Evolutionary conservation across 2,113 vertebrate species (phyloP).

Genomic region (Sigmodon hispidus): DNA sequence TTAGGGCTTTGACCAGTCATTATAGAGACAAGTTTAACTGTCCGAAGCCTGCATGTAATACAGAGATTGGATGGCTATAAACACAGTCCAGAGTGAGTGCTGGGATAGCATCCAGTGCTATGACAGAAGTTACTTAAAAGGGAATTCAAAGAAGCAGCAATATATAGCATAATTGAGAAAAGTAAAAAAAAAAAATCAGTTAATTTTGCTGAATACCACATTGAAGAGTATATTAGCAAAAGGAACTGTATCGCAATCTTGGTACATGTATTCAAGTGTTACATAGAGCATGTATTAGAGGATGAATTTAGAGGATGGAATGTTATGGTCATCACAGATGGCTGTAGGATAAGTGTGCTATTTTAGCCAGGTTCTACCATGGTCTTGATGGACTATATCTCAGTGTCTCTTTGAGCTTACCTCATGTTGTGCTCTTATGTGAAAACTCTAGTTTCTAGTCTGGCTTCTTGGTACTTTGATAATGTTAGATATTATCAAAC

Average conservation of each 20-base stretch:
- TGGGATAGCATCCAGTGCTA: background rate
- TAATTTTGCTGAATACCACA: background rate
- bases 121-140: background rate
- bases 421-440: background rate
- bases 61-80: background rate
- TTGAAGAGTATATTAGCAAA: background rate
- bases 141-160: background rate
- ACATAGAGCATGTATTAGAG: accelerated
- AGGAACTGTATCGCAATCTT: background rate
- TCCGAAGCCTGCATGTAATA: background rate
- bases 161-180: slow-evolving; percentile 8
- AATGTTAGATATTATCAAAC: background rate
- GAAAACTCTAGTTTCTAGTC: background rate
- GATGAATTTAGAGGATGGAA: background rate
- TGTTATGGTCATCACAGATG: background rate
- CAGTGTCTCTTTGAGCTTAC: background rate
- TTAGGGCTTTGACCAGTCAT: background rate
- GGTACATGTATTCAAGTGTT: background rate
- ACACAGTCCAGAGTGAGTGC: background rate
- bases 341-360: background rate
- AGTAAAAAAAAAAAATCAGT: background rate
- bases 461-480: background rate
- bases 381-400: background rate
- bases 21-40: background rate
- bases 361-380: background rate